phyloP scores from a whole-genome alignment of 2,888 invertebrate genomes.

The Metopia argyrocephala region DNA sequence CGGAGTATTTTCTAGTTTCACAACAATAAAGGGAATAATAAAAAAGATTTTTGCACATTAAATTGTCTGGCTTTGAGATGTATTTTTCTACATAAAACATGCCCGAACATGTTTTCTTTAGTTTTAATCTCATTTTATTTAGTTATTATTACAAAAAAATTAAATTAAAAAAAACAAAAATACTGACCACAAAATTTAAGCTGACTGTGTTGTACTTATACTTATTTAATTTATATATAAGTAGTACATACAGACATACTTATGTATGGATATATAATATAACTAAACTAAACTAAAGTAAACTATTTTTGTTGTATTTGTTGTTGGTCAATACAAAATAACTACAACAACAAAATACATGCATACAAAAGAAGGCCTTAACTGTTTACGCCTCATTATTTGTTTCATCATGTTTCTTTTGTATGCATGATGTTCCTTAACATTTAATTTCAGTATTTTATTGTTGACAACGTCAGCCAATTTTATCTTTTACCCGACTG shows the following conservation, averaged over 20 bases:
- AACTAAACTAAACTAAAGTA: neutral
- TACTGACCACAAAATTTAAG: conserved; percentile 55
- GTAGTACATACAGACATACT: too few relatives aligned
- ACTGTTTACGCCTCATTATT: conserved; percentile 62
- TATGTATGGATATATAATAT: too few relatives aligned
- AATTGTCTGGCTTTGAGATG: neutral
- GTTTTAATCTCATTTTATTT: conserved; percentile 47
- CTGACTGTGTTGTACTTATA: too few relatives aligned
- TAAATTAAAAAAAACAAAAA: conserved; percentile 19
- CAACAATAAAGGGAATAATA: conserved; percentile 30
- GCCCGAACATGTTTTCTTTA: neutral
- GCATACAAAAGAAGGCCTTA: conserved; percentile 47
- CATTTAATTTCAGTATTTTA: conserved; percentile 41
- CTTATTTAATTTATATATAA: too few relatives aligned
- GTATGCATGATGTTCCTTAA: neutral
- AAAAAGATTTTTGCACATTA: conserved; percentile 35
- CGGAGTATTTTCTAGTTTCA: neutral
- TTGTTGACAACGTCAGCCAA: conserved; percentile 61
- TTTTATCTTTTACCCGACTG: conserved; percentile 35
- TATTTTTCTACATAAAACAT: neutral
- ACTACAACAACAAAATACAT: conserved; percentile 1
- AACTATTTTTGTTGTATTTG: conserved; percentile 22
- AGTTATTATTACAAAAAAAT: conserved; percentile 30
- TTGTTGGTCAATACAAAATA: conserved; percentile 38
- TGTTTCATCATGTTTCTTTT: conserved; percentile 15